Conservation (phyloP, 2,113 vertebrate species). For the Corvus cornix region DNA sequence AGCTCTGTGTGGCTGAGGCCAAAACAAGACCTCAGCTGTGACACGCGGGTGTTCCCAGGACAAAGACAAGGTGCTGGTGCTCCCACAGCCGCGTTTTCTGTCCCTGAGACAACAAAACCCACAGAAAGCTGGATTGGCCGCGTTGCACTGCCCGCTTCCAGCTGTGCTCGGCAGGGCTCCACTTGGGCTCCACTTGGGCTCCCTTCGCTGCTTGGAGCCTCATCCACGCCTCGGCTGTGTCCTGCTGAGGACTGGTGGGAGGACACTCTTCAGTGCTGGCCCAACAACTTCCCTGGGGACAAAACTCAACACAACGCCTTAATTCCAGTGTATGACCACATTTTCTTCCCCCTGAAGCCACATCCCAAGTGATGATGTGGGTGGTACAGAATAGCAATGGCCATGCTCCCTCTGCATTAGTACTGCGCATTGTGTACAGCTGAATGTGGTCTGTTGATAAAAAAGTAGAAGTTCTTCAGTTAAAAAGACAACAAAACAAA, state of each 20-base stretch:
- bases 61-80: too few relatives aligned
- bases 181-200: neutral
- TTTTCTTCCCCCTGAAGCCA: too few relatives aligned
- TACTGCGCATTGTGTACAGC: neutral
- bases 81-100: neutral
- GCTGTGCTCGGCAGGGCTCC: neutral
- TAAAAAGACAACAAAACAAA: neutral
- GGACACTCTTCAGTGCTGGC: neutral
- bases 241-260: neutral
- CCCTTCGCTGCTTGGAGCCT: rapidly evolving
- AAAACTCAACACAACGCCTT: rapidly evolving
- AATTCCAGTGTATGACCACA: too few relatives aligned
- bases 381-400: neutral
- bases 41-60: rapidly evolving
- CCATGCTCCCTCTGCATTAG: neutral
- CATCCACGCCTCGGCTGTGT: rapidly evolving
- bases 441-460: neutral
- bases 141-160: rapidly evolving
- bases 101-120: neutral
- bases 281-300: neutral
- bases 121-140: rapidly evolving
- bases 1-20: neutral
- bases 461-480: neutral
- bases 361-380: neutral
- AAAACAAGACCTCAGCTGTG: neutral